Percentiles rank a stretch among this genome's conserved stretches.
Evolutionary conservation across 2,888 invertebrate genomes (phyloP).

Genomic region (Tinea pellionella): DNA sequence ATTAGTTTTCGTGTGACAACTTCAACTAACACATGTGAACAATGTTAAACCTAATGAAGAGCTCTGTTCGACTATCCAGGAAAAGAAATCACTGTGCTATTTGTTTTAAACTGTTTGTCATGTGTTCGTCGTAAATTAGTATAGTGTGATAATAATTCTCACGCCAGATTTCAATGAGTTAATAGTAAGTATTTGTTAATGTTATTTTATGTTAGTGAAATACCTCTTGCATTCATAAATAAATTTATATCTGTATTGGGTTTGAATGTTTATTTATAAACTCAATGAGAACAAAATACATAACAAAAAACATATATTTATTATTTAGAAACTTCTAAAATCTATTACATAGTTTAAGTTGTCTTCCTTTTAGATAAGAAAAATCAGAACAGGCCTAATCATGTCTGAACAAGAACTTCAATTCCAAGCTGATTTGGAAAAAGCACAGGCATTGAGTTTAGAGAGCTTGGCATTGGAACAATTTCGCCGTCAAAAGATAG

Average conservation of each 20-base stretch:
- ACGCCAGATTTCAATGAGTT: not conserved
- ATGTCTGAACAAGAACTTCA: slow-evolving; percentile 82
- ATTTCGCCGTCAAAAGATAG: slow-evolving; percentile 77
- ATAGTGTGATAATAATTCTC: not conserved
- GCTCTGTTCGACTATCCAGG: not conserved
- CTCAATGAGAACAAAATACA: not conserved
- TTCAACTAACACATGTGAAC: no score
- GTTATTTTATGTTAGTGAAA: not conserved
- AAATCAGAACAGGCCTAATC: not conserved
- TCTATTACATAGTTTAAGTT: not conserved
- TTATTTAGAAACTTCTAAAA: no score
- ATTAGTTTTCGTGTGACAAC: not conserved
- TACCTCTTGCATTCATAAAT: no score
- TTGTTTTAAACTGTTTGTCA: not conserved
- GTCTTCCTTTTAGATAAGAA: not conserved
- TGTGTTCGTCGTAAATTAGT: slow-evolving; percentile 7
- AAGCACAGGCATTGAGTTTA: slow-evolving; percentile 87
- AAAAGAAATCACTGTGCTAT: not conserved
- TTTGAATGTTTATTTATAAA: no score
- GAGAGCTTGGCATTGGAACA: slow-evolving; percentile 88
- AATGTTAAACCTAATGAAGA: not conserved
- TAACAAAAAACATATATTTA: not conserved
- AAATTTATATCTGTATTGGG: no score
- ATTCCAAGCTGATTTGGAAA: slow-evolving; percentile 87
- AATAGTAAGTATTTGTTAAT: not conserved